phyloP scores from a whole-genome alignment of 2,888 invertebrate genomes.

The Aporophyla lueneburgensis region DNA sequence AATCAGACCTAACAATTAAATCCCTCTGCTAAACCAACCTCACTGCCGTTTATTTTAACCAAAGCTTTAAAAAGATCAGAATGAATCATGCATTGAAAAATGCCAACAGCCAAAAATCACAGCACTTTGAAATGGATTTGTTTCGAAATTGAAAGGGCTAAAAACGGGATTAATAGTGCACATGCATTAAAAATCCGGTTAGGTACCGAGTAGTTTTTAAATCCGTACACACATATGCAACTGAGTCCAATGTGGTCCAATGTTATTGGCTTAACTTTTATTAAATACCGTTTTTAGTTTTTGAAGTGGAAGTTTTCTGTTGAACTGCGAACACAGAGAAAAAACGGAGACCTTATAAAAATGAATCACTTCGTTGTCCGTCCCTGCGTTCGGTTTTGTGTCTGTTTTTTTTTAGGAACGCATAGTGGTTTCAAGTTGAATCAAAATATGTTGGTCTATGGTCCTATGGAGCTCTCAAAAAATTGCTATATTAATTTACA shows the following conservation, averaged over 20 bases:
- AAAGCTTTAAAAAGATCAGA: constrained; percentile 37
- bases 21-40: constrained; percentile 9
- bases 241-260: neutral
- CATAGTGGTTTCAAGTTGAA: too few relatives aligned
- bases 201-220: neutral
- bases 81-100: constrained; percentile 20
- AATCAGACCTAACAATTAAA: constrained; percentile 34
- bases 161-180: too few relatives aligned
- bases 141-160: constrained; percentile 12
- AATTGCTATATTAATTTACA: too few relatives aligned
- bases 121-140: constrained; percentile 21
- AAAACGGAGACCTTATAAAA: too few relatives aligned
- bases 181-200: constrained; percentile 5
- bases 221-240: neutral
- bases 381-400: too few relatives aligned
- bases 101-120: constrained; percentile 23
- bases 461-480: too few relatives aligned
- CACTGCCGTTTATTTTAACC: constrained; percentile 24
- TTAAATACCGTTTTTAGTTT: neutral
- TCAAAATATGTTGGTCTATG: too few relatives aligned
- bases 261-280: neutral
- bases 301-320: too few relatives aligned
- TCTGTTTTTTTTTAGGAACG: too few relatives aligned
- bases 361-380: too few relatives aligned
- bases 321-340: too few relatives aligned